Evolutionary conservation across 2,888 invertebrate species (phyloP).

Genomic region (Lydus trimaculatus): DNA sequence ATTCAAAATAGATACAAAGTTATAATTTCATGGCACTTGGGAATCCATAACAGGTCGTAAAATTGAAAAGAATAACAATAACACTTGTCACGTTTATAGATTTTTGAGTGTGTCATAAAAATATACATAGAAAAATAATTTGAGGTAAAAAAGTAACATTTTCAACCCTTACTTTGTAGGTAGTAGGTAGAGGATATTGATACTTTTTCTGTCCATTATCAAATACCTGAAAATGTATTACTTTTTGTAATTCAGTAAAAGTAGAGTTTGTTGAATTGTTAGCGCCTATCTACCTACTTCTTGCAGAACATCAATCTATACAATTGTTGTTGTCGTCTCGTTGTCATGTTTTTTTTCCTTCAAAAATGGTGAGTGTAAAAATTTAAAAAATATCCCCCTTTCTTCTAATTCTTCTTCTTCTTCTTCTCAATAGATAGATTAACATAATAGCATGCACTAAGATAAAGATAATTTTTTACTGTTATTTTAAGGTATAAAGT

Average conservation of each 20-base stretch:
- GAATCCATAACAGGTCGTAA: not conserved
- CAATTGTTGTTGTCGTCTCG: not conserved
- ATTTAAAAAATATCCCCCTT: too few relatives aligned
- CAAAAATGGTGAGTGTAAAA: not conserved
- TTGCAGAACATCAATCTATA: not conserved
- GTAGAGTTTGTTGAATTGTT: not conserved
- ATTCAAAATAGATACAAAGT: not conserved
- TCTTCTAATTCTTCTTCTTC: too few relatives aligned
- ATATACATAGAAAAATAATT: not conserved
- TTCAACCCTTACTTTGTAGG: not conserved
- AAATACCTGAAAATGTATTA: not conserved
- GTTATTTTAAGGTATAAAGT: conserved; percentile 7
- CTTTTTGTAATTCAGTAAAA: not conserved
- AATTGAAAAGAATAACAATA: not conserved
- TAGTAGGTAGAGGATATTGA: not conserved
- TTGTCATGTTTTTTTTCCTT: not conserved
- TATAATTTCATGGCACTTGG: not conserved
- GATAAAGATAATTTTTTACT: conserved; percentile 3
- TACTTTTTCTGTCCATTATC: not conserved
- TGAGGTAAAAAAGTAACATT: not conserved
- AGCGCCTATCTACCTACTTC: too few relatives aligned
- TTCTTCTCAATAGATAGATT: not conserved
- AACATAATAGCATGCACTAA: not conserved
- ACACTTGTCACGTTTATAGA: not conserved
- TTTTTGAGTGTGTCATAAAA: conserved; percentile 3